These are phyloP conservation scores for Charanyca ferruginea DNA, from an alignment of 2,888 invertebrate genomes.

Conservation along the genomic window DNA sequence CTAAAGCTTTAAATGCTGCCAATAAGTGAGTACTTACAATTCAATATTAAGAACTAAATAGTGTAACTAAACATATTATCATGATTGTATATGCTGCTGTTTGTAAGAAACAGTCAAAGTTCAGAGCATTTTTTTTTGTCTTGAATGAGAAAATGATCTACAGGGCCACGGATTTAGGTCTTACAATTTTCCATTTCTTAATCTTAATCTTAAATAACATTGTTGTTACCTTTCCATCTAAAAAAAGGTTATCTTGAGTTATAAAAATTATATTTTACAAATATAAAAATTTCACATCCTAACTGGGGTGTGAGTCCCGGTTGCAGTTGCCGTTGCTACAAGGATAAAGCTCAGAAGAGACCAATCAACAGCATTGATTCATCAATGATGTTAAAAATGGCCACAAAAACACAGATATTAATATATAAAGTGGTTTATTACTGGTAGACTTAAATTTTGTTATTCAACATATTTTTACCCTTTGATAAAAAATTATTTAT, in stretches of 20 bases:
- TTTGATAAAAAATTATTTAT: no score
- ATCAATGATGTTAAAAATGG: no score
- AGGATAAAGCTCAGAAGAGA: no score
- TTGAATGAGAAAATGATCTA: not conserved
- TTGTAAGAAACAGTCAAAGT: not conserved
- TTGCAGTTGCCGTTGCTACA: no score
- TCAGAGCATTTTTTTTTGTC: not conserved
- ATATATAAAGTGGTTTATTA: no score
- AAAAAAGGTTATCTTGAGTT: not conserved
- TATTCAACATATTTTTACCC: conserved; percentile 25
- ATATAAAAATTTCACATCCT: no score
- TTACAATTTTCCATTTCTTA: not conserved
- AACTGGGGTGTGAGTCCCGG: no score
- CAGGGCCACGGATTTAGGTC: not conserved
- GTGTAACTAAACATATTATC: not conserved
- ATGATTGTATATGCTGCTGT: not conserved
- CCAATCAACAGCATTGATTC: no score
- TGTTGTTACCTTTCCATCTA: not conserved
- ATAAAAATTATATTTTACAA: not conserved
- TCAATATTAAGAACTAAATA: not conserved
- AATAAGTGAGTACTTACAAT: conserved; percentile 83
- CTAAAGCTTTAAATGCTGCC: conserved; percentile 80
- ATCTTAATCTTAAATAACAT: not conserved
- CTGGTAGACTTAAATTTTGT: not conserved
- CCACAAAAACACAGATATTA: no score